These are phyloP conservation scores for Galago senegalensis DNA, from an alignment of 2,797 vertebrate species.

Conservation along the genomic window DNA sequence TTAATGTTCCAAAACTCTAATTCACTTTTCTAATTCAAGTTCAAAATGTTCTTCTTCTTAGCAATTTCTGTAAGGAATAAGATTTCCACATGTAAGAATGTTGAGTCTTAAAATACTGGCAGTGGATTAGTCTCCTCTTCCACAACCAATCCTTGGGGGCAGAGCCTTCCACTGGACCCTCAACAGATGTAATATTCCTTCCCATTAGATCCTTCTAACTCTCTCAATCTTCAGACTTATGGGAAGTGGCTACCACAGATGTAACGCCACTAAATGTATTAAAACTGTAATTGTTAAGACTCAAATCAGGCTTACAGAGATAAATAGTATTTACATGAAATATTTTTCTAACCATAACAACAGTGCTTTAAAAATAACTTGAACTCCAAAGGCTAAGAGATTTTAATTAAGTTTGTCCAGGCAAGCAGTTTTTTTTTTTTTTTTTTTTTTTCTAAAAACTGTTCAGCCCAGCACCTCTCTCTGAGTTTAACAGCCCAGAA, in stretches of 20 bases:
- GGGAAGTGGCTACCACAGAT: neutral
- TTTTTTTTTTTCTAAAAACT: neutral
- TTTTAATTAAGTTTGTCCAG: conserved; percentile 1
- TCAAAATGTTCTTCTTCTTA: neutral
- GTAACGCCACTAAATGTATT: neutral
- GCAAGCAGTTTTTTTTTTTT: neutral
- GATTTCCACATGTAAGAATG: neutral
- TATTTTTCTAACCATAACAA: neutral
- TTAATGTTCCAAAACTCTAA: neutral
- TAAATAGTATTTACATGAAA: neutral
- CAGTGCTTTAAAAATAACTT: conserved; percentile 9
- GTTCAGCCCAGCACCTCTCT: neutral
- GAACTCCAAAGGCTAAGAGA: neutral
- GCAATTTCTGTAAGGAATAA: neutral
- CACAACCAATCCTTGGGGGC: neutral
- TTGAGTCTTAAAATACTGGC: neutral
- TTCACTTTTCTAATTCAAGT: neutral
- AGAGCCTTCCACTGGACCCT: neutral
- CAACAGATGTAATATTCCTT: neutral
- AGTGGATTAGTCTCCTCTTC: neutral
- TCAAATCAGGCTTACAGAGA: neutral
- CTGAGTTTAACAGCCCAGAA: neutral
- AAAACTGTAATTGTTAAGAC: neutral
- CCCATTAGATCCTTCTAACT: neutral
- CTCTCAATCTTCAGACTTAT: neutral